Base-by-base conservation (phyloP, 2,113 vertebrate species). In the Semicossyphus pulcher region DNA sequence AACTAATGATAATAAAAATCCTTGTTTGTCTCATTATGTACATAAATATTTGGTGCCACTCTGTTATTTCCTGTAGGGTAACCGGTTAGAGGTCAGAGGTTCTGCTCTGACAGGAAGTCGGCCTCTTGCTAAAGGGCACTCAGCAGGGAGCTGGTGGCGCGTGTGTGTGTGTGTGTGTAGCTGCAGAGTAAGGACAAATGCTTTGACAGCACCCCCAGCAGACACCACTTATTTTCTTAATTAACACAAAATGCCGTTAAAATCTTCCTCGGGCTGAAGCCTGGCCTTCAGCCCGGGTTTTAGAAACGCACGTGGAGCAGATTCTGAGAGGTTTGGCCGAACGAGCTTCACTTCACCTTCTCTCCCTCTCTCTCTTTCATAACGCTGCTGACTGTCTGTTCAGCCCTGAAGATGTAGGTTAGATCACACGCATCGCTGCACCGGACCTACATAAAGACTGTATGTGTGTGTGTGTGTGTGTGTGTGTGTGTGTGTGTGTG, bases 341-440 rank as follows among this genome's bases (percentile, higher is more conserved):
- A 26, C 4, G 1, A 49, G 68, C 53, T 44, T 4, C 57, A 39
- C 58, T 57, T n/a, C 4, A 56, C 16, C 36, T 36, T 28, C 54
- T 49, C 21, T 39, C 26, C 15, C 25, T 42, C 31, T 58, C 64
- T 59, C 20, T 34, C 20, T 75, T 69, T 76, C 47, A 67, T 48
- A 62, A 63, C 7, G 11, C 34, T 26, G 59, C 57, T 49, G 47
- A 54, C 34, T 70, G 66, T 36, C 29, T 80, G 63, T 28, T 62
- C 58, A 74, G 86, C 77, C 89, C 91, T 79, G 81, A 79, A 91
- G 90, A 92, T 93, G 86, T 92, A 80, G 91, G 92, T 91, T 92
- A 93, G 69, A 83, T 88, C 88, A 84, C 83, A 89, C 7, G 49
- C 91, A 64, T 77, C 80, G 70, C 14, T 77, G 89, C 79, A 23